Conservation (phyloP, 2,888 invertebrate species). For the Andrena bucephala region DNA sequence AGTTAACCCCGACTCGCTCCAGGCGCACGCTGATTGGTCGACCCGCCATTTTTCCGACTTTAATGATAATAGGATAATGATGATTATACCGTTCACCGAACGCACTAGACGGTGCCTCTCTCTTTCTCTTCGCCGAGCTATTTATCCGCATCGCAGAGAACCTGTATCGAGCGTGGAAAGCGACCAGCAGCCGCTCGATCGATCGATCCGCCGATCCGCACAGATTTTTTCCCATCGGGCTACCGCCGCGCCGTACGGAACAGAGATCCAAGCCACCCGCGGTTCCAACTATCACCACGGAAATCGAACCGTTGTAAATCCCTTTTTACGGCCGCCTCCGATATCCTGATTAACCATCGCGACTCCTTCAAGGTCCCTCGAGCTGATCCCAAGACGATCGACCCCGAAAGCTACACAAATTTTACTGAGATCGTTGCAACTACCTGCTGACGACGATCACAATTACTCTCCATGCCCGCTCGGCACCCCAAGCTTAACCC, state of each 20-base stretch:
- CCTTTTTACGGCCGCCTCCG: neutral
- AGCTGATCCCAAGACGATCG: no score
- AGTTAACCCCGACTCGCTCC: conserved; percentile 74
- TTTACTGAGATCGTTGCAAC: conserved; percentile 7
- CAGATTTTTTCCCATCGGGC: neutral
- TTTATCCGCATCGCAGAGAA: conserved; percentile 59
- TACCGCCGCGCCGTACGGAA: neutral
- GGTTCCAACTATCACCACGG: conserved; percentile 6
- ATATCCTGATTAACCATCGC: conserved; percentile 27
- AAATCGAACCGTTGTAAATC: conserved; percentile 25
- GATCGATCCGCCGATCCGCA: conserved; percentile 26
- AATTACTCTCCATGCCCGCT: neutral
- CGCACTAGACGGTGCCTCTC: conserved; percentile 53
- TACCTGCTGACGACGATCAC: no score
- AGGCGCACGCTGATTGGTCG: conserved; percentile 74
- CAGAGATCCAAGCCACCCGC: conserved; percentile 22
- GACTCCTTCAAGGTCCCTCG: neutral
- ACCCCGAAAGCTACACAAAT: conserved; percentile 1
- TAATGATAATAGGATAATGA: conserved; percentile 81
- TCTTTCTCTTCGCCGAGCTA: conserved; percentile 27
- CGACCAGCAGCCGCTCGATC: conserved; percentile 26
- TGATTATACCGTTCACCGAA: conserved; percentile 76
- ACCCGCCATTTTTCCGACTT: conserved; percentile 77
- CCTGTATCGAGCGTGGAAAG: conserved; percentile 60
- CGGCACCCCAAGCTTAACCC: neutral